Base-by-base conservation (phyloP, 2,113 vertebrate species). In the Euleptes europaea region DNA sequence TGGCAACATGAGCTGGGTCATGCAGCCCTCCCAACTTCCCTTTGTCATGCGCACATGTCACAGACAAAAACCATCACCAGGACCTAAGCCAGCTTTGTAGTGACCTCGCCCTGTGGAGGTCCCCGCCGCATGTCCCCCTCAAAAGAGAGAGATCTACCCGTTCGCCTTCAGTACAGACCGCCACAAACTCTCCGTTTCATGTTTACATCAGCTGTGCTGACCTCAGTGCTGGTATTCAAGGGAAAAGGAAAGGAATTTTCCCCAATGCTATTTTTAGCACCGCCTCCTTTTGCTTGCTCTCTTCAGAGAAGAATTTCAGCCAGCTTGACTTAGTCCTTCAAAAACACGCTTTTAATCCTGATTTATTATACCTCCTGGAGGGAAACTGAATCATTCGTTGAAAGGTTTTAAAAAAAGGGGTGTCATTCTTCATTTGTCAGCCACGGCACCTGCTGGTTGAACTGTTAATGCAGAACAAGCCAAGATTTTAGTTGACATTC, bases 231-330 rank as follows among this genome's bases (percentile, higher is more conserved):
- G 5, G 40, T 31, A 57, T 79, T 71, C 82, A 75, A 85, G 75
- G 84, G 79, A 83, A 85, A 71, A 67, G 84, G 78, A 86, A 90
- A 91, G 80, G 87, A 90, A 88, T 91, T 89, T 88, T 88, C 86
- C 86, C 78, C 0, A 78, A 47, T 84, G 40, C 65, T 82, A 91
- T 92, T 91, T 93, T 92, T 92, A 90, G 91, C 82, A 33, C 15
- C 51, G 75, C 28, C 35, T 69, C 1, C 40, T 5, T 84, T 23
- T 1, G 47, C 6, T 84, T 23, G 77, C 85, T 82, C 82, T 83
- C 70, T 57, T 28, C 44, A 31, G n/a, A 19, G 38, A 9, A 51
- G 40, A n/a, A 21, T 28, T 31, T 15, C 4, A 66, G 81, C 51
- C 74, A 88, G 79, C 79, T 70, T 86, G 79, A 70, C 63, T 4